Conservation (phyloP, 64 coral and sea anemone species). For the Stichodactyla mertensii region DNA sequence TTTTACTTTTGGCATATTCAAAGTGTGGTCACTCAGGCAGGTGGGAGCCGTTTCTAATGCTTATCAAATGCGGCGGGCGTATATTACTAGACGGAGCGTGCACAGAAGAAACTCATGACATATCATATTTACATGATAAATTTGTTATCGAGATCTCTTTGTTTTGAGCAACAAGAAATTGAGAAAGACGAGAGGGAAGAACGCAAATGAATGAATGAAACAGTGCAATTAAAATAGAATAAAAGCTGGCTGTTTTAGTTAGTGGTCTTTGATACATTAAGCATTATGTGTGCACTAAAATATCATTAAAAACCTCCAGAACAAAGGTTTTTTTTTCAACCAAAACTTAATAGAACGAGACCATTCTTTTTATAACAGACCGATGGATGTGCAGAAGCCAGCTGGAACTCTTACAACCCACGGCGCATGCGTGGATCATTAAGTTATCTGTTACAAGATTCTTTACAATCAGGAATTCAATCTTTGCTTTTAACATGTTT, state of each 20-base stretch:
- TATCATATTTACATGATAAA: too few species aligned
- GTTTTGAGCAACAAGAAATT: too few species aligned
- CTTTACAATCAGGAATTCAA: neutral
- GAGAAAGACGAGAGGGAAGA: neutral
- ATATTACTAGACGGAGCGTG: too few species aligned
- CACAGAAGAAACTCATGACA: too few species aligned
- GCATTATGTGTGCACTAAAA: neutral
- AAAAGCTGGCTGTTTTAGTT: neutral
- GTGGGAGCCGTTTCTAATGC: too few species aligned
- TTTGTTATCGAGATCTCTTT: too few species aligned
- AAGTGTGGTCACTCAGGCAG: too few species aligned
- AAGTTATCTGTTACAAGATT: neutral
- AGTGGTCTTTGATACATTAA: neutral
- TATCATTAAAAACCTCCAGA: neutral
- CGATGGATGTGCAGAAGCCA: neutral
- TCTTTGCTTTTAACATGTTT: slow-evolving; percentile 12
- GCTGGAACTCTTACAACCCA: neutral
- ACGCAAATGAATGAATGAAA: neutral
- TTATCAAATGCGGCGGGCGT: too few species aligned
- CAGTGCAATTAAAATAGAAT: neutral
- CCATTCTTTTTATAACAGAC: neutral
- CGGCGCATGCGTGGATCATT: neutral
- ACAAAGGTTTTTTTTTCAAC: neutral
- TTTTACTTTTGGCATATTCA: too few species aligned
- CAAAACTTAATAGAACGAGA: neutral